Evolutionary conservation across 2,888 invertebrate species (phyloP).

Genomic region (Adelphocoris suturalis): DNA sequence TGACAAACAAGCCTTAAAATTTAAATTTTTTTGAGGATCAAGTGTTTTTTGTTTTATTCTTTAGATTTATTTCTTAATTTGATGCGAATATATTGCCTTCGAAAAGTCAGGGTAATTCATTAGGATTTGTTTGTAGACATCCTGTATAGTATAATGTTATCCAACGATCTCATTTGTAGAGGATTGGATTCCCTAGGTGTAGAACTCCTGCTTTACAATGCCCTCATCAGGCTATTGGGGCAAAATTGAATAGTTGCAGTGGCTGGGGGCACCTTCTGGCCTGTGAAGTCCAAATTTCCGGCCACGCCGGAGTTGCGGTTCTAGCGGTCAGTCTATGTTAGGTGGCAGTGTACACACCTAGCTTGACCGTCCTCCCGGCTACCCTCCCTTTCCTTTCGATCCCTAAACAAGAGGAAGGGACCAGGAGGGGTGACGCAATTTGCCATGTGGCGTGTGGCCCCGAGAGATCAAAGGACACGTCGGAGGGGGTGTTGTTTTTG

Average conservation of each 20-base stretch:
- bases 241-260: background rate
- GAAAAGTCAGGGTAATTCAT: too few relatives aligned
- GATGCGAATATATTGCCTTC: too few relatives aligned
- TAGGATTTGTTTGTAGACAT: too few relatives aligned
- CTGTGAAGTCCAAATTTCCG: background rate
- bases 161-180: too few relatives aligned
- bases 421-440: slow-evolving; percentile 72
- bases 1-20: too few relatives aligned
- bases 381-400: slow-evolving; percentile 54
- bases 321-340: slow-evolving; percentile 46
- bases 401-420: slow-evolving; percentile 55
- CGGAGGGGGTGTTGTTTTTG: slow-evolving; percentile 75
- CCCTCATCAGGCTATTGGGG: background rate
- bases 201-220: too few relatives aligned
- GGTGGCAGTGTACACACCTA: slow-evolving; percentile 62
- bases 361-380: background rate
- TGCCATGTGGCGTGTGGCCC: slow-evolving; percentile 71
- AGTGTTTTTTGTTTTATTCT: too few relatives aligned
- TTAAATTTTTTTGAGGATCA: too few relatives aligned
- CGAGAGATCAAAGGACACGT: slow-evolving; percentile 71
- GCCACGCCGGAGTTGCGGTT: slow-evolving; percentile 6
- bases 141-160: too few relatives aligned
- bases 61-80: too few relatives aligned
- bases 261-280: background rate
- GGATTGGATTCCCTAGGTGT: too few relatives aligned